Evolutionary conservation across 2,888 invertebrate species (phyloP).

Genomic region (Ceraclea dissimilis): DNA sequence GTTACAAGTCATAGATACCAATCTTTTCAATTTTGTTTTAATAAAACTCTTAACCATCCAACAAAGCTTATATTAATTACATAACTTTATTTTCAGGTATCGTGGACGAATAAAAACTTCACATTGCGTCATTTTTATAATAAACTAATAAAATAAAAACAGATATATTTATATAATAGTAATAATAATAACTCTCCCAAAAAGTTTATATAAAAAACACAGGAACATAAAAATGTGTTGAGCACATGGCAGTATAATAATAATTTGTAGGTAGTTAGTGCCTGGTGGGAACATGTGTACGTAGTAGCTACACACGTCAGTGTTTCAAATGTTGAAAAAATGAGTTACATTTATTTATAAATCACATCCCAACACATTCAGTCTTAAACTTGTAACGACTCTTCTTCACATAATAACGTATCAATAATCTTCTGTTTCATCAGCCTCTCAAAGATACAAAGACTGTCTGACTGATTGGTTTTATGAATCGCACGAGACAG

Average conservation of each 20-base stretch:
- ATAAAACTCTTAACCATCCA: no score
- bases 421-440: no score
- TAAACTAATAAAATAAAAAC: neutral
- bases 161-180: neutral
- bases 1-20: no score
- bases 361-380: neutral
- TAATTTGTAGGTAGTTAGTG: no score
- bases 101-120: no score
- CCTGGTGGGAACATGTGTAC: no score
- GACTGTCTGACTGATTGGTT: neutral
- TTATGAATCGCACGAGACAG: neutral
- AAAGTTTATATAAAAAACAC: neutral
- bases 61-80: no score
- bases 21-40: no score
- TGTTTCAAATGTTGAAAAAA: neutral
- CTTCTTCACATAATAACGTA: neutral
- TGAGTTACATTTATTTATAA: constrained; percentile 1
- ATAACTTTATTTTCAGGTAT: constrained; percentile 1
- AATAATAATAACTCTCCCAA: neutral
- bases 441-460: neutral
- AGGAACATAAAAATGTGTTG: neutral
- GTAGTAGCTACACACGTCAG: neutral
- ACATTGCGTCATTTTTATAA: neutral
- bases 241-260: neutral
- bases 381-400: neutral